Evolutionary conservation across 2,888 invertebrate species (phyloP).

Genomic region (Drosophila atripex): DNA sequence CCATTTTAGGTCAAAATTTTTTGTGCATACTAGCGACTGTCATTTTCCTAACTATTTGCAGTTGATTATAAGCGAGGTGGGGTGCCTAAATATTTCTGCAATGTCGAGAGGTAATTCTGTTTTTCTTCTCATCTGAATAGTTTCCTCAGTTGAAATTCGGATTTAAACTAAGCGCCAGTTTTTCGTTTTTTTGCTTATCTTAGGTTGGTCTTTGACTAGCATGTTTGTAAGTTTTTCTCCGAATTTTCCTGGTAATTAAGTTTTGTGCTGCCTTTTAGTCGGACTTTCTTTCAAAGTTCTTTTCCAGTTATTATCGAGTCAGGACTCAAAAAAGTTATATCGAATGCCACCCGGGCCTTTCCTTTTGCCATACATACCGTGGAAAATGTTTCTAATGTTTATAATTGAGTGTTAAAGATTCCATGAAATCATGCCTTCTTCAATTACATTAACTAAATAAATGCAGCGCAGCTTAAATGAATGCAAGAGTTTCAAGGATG

Average conservation of each 20-base stretch:
- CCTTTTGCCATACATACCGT: neutral
- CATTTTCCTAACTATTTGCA: slow-evolving; percentile 33
- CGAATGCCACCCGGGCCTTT: neutral
- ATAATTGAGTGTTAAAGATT: slow-evolving; percentile 1
- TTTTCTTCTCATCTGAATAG: neutral
- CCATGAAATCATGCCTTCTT: neutral
- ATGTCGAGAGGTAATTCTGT: neutral
- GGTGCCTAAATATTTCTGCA: slow-evolving; percentile 11
- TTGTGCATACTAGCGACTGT: slow-evolving; percentile 6
- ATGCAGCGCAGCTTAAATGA: neutral
- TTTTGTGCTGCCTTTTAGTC: neutral
- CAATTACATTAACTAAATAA: neutral
- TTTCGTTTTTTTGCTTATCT: slow-evolving; percentile 4
- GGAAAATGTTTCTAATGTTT: slow-evolving; percentile 1
- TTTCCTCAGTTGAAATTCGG: neutral
- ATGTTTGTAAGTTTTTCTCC: neutral
- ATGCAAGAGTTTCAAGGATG: neutral
- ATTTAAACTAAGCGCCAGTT: neutral
- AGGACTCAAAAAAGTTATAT: neutral
- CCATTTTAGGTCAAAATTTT: slow-evolving; percentile 37
- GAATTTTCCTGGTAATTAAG: slow-evolving; percentile 22
- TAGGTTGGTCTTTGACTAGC: slow-evolving; percentile 4
- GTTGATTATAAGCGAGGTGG: slow-evolving; percentile 23
- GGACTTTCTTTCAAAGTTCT: slow-evolving; percentile 3
- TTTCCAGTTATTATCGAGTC: neutral